Base-by-base conservation (phyloP, 2,797 vertebrate species). In the Phrynocephalus forsythii region DNA sequence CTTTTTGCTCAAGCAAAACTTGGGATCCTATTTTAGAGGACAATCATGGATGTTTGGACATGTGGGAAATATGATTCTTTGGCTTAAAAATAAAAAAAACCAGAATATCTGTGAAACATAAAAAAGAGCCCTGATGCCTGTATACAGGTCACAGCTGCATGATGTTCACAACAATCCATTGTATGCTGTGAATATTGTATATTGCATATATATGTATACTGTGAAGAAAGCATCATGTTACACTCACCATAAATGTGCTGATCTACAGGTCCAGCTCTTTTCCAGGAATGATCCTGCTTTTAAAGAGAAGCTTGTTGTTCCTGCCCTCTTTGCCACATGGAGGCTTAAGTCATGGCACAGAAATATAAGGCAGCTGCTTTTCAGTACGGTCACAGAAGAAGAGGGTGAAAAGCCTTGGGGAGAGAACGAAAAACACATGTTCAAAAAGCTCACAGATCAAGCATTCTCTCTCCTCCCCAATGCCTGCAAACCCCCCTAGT, bases 221-320 rank as follows among this genome's bases (percentile, higher is more conserved):
- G 18, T 38, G 69, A 83, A 85, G 44, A 0, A 24, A 0, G 10
- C 52, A 22, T 50, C 71, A 33, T 0, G 0, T 88, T 75, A 24
- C 88, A 94, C 92, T 94, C 89, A 95, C 93, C 75, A 88, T 91
- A 78, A 2, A 0, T 88, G 1, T 0, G 79, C 52, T 84, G 83
- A 85, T 88, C 24, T 75, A 77, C 0, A 0, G 2, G 67, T 79
- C 38, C 76, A 26, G 22, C 80, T 83, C 85, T 69, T 44, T 71
- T 73, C 72, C 84, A 88, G 82, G 89, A 77, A 77, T 13, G 52
- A 60, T 0, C 0, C 88, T 86, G 93, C 73, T 0, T 68, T 93
- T 89, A 92, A 87, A 69, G 16, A 0, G 0, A 2, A 68, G 82
- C 48, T 0, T 44, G 79, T 20, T 75, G 76, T 16, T 0, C 6